Conservation (phyloP, 2,797 vertebrate species). For the Sylvia borin region DNA sequence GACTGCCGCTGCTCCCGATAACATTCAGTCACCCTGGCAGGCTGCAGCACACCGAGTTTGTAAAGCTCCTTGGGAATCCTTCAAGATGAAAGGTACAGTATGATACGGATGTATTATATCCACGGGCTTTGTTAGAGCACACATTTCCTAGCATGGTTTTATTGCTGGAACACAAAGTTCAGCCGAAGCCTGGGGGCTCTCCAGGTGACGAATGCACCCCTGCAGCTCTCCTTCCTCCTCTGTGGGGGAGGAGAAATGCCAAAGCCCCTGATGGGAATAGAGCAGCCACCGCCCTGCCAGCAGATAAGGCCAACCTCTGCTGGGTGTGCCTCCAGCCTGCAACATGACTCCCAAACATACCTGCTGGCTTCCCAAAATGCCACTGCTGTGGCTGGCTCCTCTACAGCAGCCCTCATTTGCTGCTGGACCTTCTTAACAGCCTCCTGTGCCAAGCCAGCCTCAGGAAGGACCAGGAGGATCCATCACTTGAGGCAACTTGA, state of each 20-base stretch:
- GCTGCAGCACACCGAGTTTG: slow-evolving; percentile 32
- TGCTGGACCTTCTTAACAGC: background rate
- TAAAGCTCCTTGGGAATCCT: slow-evolving; percentile 68
- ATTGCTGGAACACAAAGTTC: slow-evolving; percentile 62
- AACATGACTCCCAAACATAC: accelerated
- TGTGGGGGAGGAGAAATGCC: background rate
- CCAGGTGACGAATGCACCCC: background rate
- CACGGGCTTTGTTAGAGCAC: slow-evolving; percentile 58
- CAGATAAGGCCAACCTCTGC: background rate
- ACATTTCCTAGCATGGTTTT: slow-evolving; percentile 28
- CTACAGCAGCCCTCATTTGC: background rate
- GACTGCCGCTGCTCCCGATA: slow-evolving; percentile 19
- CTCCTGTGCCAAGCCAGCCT: background rate
- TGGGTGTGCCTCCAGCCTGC: background rate
- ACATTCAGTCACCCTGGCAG: slow-evolving; percentile 46
- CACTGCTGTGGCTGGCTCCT: background rate
- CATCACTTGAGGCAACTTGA: background rate
- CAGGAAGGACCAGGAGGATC: background rate
- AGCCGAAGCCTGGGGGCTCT: slow-evolving; percentile 14
- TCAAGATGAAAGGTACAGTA: slow-evolving; percentile 66
- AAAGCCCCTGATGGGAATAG: background rate
- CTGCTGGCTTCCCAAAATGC: background rate
- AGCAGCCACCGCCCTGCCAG: background rate
- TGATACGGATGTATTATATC: slow-evolving; percentile 55
- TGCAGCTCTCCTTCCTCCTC: background rate